phyloP scores from a whole-genome alignment of 2,113 vertebrate species.

The Periophthalmodon schlosseri region DNA sequence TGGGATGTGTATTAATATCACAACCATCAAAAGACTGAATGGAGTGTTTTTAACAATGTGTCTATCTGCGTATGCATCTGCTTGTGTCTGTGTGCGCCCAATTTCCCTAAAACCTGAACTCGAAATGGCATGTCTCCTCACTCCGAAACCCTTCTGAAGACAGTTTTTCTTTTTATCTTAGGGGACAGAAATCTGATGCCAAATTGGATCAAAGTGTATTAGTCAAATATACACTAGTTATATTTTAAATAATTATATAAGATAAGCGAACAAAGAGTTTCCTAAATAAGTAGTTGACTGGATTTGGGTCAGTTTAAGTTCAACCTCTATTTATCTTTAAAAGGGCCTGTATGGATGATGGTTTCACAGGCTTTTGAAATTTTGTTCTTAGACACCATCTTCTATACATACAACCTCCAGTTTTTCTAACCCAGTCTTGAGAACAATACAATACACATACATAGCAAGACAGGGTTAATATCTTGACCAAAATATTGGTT shows the following conservation, averaged over 20 bases:
- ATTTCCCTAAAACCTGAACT: constrained; percentile 39
- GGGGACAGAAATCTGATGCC: not conserved
- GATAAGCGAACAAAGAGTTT: not conserved
- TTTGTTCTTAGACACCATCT: too few species aligned
- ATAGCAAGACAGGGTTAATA: not conserved
- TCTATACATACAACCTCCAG: too few species aligned
- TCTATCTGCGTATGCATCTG: constrained; percentile 8
- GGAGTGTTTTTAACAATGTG: constrained; percentile 13
- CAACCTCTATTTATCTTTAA: not conserved
- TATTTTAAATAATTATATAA: not conserved
- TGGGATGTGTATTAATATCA: constrained; percentile 58
- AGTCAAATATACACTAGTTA: not conserved
- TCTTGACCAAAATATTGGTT: not conserved
- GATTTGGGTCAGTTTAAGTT: not conserved
- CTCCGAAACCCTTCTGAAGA: constrained; percentile 30
- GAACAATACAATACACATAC: not conserved
- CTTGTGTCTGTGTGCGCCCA: constrained; percentile 2
- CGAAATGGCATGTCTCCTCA: constrained; percentile 6
- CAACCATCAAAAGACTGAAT: constrained; percentile 63
- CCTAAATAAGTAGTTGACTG: not conserved
- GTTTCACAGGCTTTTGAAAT: too few species aligned
- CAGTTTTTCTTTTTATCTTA: constrained; percentile 5
- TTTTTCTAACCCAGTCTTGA: too few species aligned
- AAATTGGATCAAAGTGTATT: not conserved
- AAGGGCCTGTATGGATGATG: too few species aligned